Conservation (phyloP, 2,888 invertebrate genomes). For the Trileptium ribeirensis region DNA sequence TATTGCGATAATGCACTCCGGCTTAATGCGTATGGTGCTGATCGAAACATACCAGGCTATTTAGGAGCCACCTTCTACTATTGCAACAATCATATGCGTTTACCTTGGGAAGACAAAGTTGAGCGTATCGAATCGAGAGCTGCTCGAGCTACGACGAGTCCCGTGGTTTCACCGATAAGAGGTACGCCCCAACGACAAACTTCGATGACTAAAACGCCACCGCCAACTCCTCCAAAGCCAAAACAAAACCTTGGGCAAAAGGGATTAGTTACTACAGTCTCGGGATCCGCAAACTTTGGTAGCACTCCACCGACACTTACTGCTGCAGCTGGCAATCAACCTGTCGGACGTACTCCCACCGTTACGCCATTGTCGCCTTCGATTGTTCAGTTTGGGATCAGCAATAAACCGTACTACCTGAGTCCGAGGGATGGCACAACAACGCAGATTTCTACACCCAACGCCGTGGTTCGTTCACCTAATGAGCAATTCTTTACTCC, state of each 20-base stretch:
- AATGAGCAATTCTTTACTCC: neutral
- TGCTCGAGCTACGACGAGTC: neutral
- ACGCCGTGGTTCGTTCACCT: too few species aligned
- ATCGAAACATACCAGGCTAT: constrained; percentile 47
- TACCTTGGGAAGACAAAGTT: constrained; percentile 35
- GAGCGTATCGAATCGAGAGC: constrained; percentile 28
- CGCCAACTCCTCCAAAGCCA: neutral
- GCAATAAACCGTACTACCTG: too few species aligned
- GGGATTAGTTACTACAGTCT: too few species aligned
- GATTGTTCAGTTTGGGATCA: neutral
- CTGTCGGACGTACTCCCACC: neutral
- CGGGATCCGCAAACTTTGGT: too few species aligned
- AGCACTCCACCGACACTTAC: neutral
- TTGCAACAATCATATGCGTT: constrained; percentile 35
- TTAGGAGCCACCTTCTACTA: constrained; percentile 26
- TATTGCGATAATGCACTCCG: constrained; percentile 78
- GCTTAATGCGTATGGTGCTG: constrained; percentile 69
- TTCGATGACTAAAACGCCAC: neutral
- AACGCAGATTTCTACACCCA: too few species aligned
- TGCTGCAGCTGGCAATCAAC: too few species aligned
- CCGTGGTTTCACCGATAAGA: neutral
- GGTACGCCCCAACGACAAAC: neutral
- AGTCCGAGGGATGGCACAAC: too few species aligned
- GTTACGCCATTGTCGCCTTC: constrained; percentile 4
- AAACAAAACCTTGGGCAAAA: too few species aligned